Evolutionary conservation across 2,113 vertebrate species (phyloP).

Genomic region (Otus sunia): DNA sequence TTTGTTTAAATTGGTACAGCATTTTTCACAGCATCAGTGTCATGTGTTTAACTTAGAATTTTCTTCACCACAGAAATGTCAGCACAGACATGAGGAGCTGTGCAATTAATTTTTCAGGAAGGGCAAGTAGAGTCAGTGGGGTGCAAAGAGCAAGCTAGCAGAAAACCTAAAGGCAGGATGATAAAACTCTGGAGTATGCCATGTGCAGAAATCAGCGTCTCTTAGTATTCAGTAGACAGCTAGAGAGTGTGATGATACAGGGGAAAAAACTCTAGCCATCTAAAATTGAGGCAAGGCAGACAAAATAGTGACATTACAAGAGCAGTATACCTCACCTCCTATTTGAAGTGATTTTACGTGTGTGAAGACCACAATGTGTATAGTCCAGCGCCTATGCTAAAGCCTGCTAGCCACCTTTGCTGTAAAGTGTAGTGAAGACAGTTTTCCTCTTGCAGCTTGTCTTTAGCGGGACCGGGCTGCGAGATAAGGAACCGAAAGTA

Average conservation of each 20-base stretch:
- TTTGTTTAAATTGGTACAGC: background rate
- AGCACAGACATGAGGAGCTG: background rate
- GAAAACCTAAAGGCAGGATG: background rate
- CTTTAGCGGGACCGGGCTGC: background rate
- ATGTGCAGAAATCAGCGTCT: background rate
- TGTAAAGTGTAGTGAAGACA: background rate
- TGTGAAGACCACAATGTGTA: fast-evolving
- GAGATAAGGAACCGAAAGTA: background rate
- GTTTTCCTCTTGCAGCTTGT: background rate
- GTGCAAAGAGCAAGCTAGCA: background rate
- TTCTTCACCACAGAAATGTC: background rate
- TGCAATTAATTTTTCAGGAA: conserved; percentile 4
- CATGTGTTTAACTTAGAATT: background rate
- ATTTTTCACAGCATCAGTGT: background rate
- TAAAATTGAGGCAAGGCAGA: background rate
- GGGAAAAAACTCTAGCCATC: background rate
- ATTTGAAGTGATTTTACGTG: background rate
- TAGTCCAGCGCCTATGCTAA: background rate
- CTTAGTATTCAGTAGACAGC: background rate
- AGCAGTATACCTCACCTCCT: fast-evolving
- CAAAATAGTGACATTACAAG: background rate
- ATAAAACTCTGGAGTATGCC: background rate
- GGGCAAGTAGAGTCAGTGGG: background rate
- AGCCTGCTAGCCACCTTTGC: background rate
- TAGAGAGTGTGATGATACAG: background rate